Conservation (phyloP, 2,797 vertebrate genomes). For the Spinibarbus caldwelli region DNA sequence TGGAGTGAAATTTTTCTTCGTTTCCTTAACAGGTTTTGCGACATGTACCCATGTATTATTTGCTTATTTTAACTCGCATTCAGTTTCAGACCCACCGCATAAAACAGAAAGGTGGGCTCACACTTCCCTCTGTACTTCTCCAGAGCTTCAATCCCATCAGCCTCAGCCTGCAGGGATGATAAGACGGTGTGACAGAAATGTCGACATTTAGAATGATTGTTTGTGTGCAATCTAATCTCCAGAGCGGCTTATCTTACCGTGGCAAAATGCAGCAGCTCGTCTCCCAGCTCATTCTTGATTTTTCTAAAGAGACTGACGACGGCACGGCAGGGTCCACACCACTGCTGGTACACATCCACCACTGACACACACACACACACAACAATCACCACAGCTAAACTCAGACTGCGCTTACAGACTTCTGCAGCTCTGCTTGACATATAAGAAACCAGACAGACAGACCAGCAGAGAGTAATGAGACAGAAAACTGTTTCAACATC, state of each 20-base stretch:
- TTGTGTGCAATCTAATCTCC: background rate
- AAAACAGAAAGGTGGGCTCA: conserved; percentile 92
- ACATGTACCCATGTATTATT: background rate
- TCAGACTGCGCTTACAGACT: background rate
- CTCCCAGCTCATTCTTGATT: conserved; percentile 87
- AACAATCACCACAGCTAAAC: background rate
- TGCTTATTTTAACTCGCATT: background rate
- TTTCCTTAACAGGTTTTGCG: background rate
- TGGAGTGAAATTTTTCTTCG: background rate
- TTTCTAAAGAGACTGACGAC: conserved; percentile 90
- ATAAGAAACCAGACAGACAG: background rate
- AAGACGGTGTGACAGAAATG: conserved; percentile 23
- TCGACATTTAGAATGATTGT: conserved; percentile 21
- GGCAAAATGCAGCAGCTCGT: conserved; percentile 89
- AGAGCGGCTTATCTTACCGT: conserved; percentile 78
- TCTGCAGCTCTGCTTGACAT: background rate
- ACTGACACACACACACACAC: conserved; percentile 76
- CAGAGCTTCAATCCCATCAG: conserved; percentile 85
- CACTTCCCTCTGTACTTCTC: conserved; percentile 89
- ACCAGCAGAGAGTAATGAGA: background rate
- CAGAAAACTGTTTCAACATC: background rate
- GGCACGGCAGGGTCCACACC: conserved; percentile 94
- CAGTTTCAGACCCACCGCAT: conserved; percentile 79
- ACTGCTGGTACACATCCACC: conserved; percentile 90
- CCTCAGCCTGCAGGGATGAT: conserved; percentile 82